Percentiles rank a stretch among this genome's conserved stretches.
phyloP scores from a whole-genome alignment of 2,888 invertebrate species.

The Drosophila merina region DNA sequence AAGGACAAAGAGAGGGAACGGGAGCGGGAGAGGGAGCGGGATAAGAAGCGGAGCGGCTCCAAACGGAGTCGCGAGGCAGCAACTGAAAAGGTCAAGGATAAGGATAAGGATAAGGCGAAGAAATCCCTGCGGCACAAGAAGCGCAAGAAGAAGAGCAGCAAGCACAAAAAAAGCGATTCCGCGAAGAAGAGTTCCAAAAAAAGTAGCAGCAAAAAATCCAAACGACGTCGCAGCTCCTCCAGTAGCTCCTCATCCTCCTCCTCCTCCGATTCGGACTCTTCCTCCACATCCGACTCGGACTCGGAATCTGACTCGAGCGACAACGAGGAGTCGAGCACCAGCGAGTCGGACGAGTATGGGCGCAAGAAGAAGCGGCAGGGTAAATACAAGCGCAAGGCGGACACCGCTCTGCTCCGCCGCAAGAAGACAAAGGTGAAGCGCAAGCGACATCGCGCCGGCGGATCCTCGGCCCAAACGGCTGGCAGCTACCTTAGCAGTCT shows the following conservation, averaged over 20 bases:
- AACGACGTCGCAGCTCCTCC: conserved; percentile 63
- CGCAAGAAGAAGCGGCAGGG: conserved; percentile 80
- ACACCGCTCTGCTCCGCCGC: conserved; percentile 67
- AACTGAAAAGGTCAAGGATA: conserved; percentile 28
- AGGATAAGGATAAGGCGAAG: conserved; percentile 54
- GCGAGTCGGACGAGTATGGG: conserved; percentile 79
- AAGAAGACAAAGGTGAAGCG: conserved; percentile 81
- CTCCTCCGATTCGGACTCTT: conserved; percentile 29
- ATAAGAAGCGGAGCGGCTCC: conserved; percentile 35
- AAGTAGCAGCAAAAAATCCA: conserved; percentile 63
- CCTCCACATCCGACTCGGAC: conserved; percentile 42
- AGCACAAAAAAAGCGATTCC: conserved; percentile 56
- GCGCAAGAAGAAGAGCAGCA: conserved; percentile 53
- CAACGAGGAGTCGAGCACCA: conserved; percentile 82
- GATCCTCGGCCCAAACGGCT: conserved; percentile 68
- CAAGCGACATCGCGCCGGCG: conserved; percentile 71
- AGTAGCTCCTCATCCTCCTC: conserved; percentile 49
- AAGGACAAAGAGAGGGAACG: conserved; percentile 55
- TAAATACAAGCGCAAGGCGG: conserved; percentile 82
- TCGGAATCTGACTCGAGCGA: conserved; percentile 81
- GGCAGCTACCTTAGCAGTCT: conserved; percentile 72
- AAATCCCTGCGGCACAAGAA: conserved; percentile 66
- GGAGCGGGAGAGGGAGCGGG: conserved; percentile 23
- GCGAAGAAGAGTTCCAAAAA: conserved; percentile 25
- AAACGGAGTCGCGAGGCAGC: conserved; percentile 34